Conservation (phyloP, 2,113 vertebrate species). For the Silurus asotus region DNA sequence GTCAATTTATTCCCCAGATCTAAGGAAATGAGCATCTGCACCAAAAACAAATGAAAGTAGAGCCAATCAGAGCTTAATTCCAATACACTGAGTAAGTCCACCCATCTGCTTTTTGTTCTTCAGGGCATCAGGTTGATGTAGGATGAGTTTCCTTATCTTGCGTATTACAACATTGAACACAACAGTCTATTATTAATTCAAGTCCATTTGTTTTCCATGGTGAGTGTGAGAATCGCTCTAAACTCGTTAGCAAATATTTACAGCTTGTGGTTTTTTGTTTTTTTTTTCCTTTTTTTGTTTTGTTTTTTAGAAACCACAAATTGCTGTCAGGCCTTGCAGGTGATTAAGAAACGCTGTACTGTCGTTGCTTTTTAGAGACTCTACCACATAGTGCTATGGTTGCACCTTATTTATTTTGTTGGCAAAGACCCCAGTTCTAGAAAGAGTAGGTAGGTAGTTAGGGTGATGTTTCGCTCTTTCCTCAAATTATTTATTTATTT, state of each 20-base stretch:
- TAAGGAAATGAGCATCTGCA: constrained; percentile 3
- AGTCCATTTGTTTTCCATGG: background rate
- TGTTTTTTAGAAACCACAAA: background rate
- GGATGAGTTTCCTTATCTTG: background rate
- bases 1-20: background rate
- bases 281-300: too few species aligned
- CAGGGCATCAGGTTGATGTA: constrained; percentile 6
- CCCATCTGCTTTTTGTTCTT: constrained; percentile 17
- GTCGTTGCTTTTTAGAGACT: background rate
- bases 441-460: background rate
- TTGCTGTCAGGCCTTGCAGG: background rate
- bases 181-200: background rate
- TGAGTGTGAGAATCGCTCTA: background rate
- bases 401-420: constrained; percentile 24
- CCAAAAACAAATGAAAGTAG: background rate
- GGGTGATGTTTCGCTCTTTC: background rate
- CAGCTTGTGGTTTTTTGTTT: background rate
- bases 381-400: background rate
- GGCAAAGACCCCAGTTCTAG: constrained; percentile 8
- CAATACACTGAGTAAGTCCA: background rate
- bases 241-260: background rate
- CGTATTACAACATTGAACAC: background rate
- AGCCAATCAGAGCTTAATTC: background rate
- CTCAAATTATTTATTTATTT: background rate
- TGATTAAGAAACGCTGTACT: background rate